A percentile compares a stretch with the other conserved stretches of the same genome.
Conservation (phyloP, 2,797 vertebrate genomes). For the Austrolebias charrua region DNA sequence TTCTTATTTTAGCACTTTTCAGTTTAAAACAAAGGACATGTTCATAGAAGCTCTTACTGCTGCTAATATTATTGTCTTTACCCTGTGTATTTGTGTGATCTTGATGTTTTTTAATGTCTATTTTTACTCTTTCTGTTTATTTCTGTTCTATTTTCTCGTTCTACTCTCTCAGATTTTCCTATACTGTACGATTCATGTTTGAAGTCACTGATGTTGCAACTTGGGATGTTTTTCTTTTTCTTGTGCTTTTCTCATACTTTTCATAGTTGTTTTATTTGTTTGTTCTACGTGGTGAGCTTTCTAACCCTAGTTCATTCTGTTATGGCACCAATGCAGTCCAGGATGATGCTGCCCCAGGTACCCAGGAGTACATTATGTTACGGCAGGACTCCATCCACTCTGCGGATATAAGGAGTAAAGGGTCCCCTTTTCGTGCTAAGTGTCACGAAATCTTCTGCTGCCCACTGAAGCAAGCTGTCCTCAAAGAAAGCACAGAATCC, state of each 20-base stretch:
- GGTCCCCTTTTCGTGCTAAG: conserved; percentile 99
- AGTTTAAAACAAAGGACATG: conserved; percentile 32
- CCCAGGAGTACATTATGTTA: conserved; percentile 99
- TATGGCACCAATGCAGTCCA: conserved; percentile 97
- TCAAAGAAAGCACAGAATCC: conserved; percentile 96
- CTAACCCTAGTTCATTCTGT: conserved; percentile 99
- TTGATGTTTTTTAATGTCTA: conserved; percentile 45
- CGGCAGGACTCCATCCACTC: conserved; percentile 99
- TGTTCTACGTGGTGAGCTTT: conserved; percentile 72
- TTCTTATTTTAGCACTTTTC: conserved; percentile 42
- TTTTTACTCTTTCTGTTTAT: conserved; percentile 36
- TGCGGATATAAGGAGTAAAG: conserved; percentile 99
- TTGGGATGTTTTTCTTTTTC: conserved; percentile 57
- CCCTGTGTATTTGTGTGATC: conserved; percentile 48
- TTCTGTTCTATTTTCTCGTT: conserved; percentile 35
- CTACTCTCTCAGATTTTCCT: conserved; percentile 18
- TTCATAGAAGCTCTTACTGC: conserved; percentile 28
- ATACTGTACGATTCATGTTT: conserved; percentile 27
- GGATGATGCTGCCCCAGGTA: conserved; percentile 99
- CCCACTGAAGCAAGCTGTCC: conserved; percentile 98
- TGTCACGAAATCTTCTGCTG: conserved; percentile 99
- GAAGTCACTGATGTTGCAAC: conserved; percentile 39
- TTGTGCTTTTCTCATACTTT: conserved; percentile 49
- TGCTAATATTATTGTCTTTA: conserved; percentile 47
- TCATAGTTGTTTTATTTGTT: conserved; percentile 56